Evolutionary conservation across 2,797 vertebrate genomes (phyloP).

Genomic region (Xenentodon cancila): DNA sequence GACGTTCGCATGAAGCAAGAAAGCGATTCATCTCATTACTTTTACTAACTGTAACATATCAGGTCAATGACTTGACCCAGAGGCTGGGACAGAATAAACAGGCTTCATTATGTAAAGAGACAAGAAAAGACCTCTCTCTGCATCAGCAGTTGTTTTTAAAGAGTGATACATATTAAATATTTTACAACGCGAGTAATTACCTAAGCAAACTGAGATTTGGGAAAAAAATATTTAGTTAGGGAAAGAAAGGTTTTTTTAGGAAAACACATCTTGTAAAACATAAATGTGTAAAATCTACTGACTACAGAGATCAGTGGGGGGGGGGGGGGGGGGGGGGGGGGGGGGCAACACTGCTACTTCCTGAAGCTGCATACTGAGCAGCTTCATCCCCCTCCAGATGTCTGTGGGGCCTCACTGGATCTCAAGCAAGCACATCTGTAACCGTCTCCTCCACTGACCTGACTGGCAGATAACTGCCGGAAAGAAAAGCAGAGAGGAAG

Average conservation of each 20-base stretch:
- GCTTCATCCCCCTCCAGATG: constrained; percentile 68
- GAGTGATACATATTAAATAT: no score
- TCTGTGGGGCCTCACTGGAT: constrained; percentile 61
- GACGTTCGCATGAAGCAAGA: constrained; percentile 18
- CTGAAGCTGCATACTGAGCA: constrained; percentile 72
- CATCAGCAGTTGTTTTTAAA: background rate
- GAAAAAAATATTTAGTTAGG: no score
- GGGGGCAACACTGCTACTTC: constrained; percentile 36
- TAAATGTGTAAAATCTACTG: no score
- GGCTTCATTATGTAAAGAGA: constrained; percentile 24
- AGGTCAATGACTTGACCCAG: constrained; percentile 28
- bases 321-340: no score
- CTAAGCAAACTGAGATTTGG: no score
- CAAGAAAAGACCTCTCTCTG: background rate
- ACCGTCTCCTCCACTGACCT: constrained; percentile 65
- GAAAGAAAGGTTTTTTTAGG: no score
- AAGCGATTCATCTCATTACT: constrained; percentile 35
- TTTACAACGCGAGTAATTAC: no score
- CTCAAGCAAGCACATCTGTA: constrained; percentile 68
- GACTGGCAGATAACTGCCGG: constrained; percentile 67
- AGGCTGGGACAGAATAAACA: constrained; percentile 31
- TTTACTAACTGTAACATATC: constrained; percentile 47
- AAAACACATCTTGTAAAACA: no score
- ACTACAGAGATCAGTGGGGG: constrained; percentile 25
- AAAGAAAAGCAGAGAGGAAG: constrained; percentile 63